Conservation (phyloP, 2,113 vertebrate genomes). For the Thunnus thynnus region DNA sequence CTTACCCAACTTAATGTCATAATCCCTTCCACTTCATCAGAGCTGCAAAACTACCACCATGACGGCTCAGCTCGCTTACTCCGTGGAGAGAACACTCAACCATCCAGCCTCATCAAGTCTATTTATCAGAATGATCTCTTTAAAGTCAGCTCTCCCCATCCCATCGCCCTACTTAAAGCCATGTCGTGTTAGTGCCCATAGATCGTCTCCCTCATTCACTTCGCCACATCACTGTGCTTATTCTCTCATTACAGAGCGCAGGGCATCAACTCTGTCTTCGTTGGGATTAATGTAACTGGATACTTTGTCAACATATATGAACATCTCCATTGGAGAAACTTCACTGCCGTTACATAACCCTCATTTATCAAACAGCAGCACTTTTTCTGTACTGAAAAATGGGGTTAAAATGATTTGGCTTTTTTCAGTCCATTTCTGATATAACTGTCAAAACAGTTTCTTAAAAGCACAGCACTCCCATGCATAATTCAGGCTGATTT, state of each 20-base stretch:
- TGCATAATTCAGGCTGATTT: conserved; percentile 44
- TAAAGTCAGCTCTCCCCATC: conserved; percentile 75
- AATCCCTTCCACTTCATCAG: conserved; percentile 75
- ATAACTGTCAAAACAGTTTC: conserved; percentile 30
- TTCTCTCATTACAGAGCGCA: conserved; percentile 67
- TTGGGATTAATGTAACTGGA: conserved; percentile 76
- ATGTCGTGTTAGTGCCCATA: conserved; percentile 65
- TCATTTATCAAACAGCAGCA: conserved; percentile 51
- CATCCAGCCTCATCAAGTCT: conserved; percentile 81
- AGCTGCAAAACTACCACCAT: conserved; percentile 60
- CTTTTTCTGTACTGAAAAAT: conserved; percentile 36
- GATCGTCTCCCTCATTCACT: conserved; percentile 64
- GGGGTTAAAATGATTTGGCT: conserved; percentile 27
- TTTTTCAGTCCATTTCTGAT: conserved; percentile 35
- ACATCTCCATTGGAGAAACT: conserved; percentile 66
- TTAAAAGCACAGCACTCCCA: conserved; percentile 28
- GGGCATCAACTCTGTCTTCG: conserved; percentile 58
- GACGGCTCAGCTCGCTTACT: conserved; percentile 68
- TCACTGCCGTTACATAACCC: conserved; percentile 62
- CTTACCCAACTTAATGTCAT: conserved; percentile 74
- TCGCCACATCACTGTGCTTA: conserved; percentile 68
- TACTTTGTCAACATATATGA: conserved; percentile 82
- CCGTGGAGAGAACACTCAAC: conserved; percentile 68
- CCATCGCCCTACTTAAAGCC: conserved; percentile 79
- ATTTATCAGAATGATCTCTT: conserved; percentile 80